These are phyloP conservation scores for Agonopterix arenella DNA, from an alignment of 2,888 invertebrate genomes.

Conservation along the genomic window DNA sequence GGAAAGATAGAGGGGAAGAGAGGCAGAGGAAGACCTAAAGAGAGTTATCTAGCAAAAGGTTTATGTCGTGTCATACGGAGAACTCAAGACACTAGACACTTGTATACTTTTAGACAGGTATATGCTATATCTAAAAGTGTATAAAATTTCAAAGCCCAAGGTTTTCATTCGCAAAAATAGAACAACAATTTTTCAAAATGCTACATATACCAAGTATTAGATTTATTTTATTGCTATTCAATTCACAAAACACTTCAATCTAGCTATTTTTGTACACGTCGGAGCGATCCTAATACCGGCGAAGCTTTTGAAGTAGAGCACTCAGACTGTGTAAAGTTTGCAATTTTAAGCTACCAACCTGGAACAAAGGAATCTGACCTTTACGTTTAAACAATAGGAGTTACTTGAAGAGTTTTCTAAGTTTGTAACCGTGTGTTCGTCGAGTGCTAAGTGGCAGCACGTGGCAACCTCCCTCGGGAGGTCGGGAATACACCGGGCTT, in stretches of 20 bases:
- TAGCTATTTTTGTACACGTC: slow-evolving; percentile 64
- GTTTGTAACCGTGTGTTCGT: slow-evolving; percentile 43
- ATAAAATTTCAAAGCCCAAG: no score
- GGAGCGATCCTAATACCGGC: slow-evolving; percentile 62
- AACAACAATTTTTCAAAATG: no score
- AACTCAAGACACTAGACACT: no score
- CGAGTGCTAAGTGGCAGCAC: slow-evolving; percentile 69
- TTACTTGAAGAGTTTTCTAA: slow-evolving; percentile 30
- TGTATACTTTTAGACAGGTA: no score
- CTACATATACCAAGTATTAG: no score
- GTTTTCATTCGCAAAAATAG: no score
- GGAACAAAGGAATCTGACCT: slow-evolving; percentile 47
- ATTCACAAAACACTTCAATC: slow-evolving; percentile 53
- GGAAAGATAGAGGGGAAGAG: no score
- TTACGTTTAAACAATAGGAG: slow-evolving; percentile 31
- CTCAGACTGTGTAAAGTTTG: slow-evolving; percentile 53
- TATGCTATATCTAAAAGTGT: no score
- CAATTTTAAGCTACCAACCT: slow-evolving; percentile 40
- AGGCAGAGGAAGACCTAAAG: no score
- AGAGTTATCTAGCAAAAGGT: no score
- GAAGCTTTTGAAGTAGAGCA: slow-evolving; percentile 63
- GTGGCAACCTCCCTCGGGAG: slow-evolving; percentile 54
- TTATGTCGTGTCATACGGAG: no score
- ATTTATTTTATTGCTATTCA: slow-evolving; percentile 14
- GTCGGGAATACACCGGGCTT: slow-evolving; percentile 52